Percentiles rank a stretch among this genome's conserved stretches.
phyloP scores from a whole-genome alignment of 2,888 invertebrate species.

The Sarcophaga subvicina region DNA sequence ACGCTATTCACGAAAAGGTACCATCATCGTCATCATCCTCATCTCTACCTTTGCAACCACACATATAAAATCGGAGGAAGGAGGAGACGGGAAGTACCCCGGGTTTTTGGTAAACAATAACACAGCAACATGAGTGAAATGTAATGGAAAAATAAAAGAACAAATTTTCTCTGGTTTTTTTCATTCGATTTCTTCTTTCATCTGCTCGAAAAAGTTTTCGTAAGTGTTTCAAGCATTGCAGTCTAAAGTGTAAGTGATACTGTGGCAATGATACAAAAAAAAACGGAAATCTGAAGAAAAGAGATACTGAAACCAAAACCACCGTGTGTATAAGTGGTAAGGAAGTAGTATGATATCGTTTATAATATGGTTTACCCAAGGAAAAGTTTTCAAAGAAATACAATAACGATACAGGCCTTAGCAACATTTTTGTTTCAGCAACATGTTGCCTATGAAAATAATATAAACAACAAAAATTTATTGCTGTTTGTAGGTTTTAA shows the following conservation, averaged over 20 bases:
- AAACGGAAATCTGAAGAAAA: not conserved
- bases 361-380: conserved; percentile 31
- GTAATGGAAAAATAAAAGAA: conserved; percentile 1
- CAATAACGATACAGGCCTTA: no score
- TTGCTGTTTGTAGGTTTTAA: no score
- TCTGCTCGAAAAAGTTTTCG: conserved; percentile 26
- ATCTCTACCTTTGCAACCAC: no score
- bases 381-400: no score
- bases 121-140: not conserved
- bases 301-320: conserved; percentile 48
- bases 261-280: conserved; percentile 26
- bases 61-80: not conserved
- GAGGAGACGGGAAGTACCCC: not conserved
- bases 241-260: conserved; percentile 68
- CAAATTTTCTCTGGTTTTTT: not conserved
- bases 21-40: no score
- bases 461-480: no score
- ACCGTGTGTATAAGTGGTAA: conserved; percentile 46
- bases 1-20: conserved; percentile 32
- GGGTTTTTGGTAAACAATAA: not conserved
- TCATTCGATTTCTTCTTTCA: not conserved
- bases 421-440: not conserved
- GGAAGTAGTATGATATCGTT: conserved; percentile 46
- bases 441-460: not conserved
- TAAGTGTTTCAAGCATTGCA: conserved; percentile 61